These are phyloP conservation scores for Argyra leucocephala DNA, from an alignment of 2,888 invertebrate genomes.

Conservation along the genomic window DNA sequence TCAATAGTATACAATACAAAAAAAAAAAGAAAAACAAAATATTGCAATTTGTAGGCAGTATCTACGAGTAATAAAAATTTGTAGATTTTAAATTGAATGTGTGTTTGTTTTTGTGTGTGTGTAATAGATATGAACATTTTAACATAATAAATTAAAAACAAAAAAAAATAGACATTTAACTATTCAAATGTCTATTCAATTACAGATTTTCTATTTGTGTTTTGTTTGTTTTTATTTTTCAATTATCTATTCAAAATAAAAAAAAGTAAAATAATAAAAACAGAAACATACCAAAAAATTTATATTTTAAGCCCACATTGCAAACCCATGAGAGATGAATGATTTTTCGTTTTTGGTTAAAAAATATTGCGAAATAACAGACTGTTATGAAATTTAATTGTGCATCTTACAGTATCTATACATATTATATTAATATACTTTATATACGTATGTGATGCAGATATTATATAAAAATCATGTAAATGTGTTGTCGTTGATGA, in stretches of 20 bases:
- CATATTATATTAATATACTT: no score
- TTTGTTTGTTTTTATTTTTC: neutral
- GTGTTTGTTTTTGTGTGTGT: no score
- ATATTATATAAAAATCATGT: neutral
- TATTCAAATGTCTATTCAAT: neutral
- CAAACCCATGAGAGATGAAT: neutral
- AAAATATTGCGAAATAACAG: neutral
- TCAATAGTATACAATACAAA: no score
- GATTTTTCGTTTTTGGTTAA: neutral
- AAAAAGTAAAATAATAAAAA: neutral
- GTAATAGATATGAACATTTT: neutral
- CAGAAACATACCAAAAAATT: no score
- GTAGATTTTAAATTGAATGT: no score
- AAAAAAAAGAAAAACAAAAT: no score
- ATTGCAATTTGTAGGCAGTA: no score
- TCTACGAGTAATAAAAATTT: no score
- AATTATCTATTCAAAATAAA: neutral
- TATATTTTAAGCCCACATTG: neutral
- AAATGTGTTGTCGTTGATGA: neutral
- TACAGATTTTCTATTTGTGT: neutral
- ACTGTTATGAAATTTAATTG: neutral
- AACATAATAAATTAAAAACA: conserved; percentile 1
- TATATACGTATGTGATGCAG: no score
- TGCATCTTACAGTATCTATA: neutral
- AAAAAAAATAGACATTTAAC: no score